Evolutionary conservation across 1,140 invertebrate species (phyloP), one percentile per base, ranked within the genome.

Genomic region (Drosophila sp.): DNA sequence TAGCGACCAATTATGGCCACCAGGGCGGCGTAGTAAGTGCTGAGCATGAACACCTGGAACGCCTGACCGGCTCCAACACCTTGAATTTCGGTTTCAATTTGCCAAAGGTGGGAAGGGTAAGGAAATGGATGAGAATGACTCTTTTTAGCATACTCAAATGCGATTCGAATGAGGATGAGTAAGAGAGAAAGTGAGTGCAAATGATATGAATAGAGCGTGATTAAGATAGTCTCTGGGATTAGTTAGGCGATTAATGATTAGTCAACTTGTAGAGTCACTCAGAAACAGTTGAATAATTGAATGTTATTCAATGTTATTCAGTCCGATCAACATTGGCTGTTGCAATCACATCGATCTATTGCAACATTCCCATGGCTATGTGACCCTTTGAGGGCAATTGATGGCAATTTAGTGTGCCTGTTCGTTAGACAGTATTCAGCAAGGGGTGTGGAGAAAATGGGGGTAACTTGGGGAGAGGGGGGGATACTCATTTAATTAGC

Each of bases 21-120:
- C 70, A 98, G 94, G 8, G 81, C 78, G 60, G 80, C 96, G 91
- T 97, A 97, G 90, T 97, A 97, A 27, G 94, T 94, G 57, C 85
- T 92, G 38, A 97, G 94, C 64, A 95, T 94, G 1, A 95, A 93
- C 68, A 95, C 95, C 5, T 95, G 95, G 68, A 96, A 94, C 73
- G 96, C 93, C 93, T 97, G 96, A 8, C 95, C 95, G 91, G 94
- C 94, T 25, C 96, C 96, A 70, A 97, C 94, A 66, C 96, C 96
- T 96, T 86, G 58, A 66, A 54, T 58, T 58, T 27, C 7, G 7
- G 3, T 50, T 50, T 50, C 2, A 25, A 50, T 8, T 50, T 50
- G 23, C 25, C 44, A 50, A 50, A 50, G 23, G 2, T 2, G 17
- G 44, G 6, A 6, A 35, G 10, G 33, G 33, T 11, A 4, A 50